These are phyloP conservation scores for Microplitis manilae DNA, from an alignment of 2,888 invertebrate species.

Conservation along the genomic window DNA sequence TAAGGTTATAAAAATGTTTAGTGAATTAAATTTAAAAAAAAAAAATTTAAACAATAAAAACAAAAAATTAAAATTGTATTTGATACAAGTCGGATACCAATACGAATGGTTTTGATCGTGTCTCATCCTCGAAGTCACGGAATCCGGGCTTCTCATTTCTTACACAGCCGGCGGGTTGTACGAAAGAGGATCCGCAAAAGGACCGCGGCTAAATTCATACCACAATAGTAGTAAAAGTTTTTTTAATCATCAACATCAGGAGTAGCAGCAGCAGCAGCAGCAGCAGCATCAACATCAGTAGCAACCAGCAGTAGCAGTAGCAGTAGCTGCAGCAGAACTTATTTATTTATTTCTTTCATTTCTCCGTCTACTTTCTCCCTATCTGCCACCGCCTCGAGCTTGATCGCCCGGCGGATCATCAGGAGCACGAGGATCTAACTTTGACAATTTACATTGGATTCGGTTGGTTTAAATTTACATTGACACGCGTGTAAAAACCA, in stretches of 20 bases:
- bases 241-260: background rate
- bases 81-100: background rate
- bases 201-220: slow-evolving; percentile 44
- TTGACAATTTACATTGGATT: slow-evolving; percentile 56
- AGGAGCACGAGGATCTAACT: background rate
- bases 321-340: background rate
- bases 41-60: slow-evolving; percentile 31
- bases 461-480: slow-evolving; percentile 59
- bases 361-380: slow-evolving; percentile 29
- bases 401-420: background rate
- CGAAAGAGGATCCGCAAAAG: slow-evolving; percentile 51
- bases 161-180: slow-evolving; percentile 42
- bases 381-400: background rate
- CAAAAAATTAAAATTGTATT: slow-evolving; percentile 40
- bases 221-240: background rate
- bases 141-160: slow-evolving; percentile 46
- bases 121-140: slow-evolving; percentile 57
- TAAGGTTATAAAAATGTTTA: slow-evolving; percentile 2
- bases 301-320: slow-evolving; percentile 9
- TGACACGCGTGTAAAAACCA: slow-evolving; percentile 63
- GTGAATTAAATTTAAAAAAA: slow-evolving; percentile 7
- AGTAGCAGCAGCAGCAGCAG: slow-evolving; percentile 25
- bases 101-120: slow-evolving; percentile 57
- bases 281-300: background rate
- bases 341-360: background rate